A percentile compares a stretch with the other conserved stretches of the same genome.
Evolutionary conservation across 2,797 vertebrate genomes (phyloP).

Genomic region (Falco novaeseelandiae): DNA sequence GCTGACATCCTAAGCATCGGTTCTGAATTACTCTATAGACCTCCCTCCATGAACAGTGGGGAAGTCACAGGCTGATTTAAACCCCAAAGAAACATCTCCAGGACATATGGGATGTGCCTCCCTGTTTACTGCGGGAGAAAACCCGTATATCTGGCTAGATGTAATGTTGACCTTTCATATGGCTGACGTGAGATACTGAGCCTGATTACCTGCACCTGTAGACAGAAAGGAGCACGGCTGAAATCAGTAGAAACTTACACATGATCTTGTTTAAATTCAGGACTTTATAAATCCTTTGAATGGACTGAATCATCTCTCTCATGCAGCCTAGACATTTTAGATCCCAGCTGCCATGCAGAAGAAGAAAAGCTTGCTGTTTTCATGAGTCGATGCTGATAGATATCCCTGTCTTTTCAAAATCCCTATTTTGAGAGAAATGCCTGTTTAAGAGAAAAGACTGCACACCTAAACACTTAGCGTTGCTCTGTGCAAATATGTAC

Average conservation of each 20-base stretch:
- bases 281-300: neutral
- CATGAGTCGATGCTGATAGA: neutral
- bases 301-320: neutral
- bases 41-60: neutral
- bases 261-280: neutral
- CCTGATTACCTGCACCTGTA: neutral
- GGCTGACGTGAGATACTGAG: neutral
- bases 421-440: neutral
- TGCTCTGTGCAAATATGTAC: neutral
- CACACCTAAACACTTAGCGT: neutral
- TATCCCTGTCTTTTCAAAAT: neutral
- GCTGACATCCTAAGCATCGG: neutral
- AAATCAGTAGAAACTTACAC: neutral
- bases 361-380: neutral
- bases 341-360: neutral
- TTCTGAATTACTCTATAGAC: neutral
- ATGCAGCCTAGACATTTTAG: neutral
- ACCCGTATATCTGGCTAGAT: neutral
- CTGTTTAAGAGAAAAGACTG: neutral
- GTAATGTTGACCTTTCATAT: neutral
- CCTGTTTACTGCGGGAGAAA: neutral
- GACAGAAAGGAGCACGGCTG: neutral
- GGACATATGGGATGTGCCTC: neutral
- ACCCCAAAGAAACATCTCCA: neutral
- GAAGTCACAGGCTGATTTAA: neutral